Evolutionary conservation across 2,113 vertebrate species (phyloP), one percentile per base, ranked within the genome.

Genomic region (Xyliphius kryptos): DNA sequence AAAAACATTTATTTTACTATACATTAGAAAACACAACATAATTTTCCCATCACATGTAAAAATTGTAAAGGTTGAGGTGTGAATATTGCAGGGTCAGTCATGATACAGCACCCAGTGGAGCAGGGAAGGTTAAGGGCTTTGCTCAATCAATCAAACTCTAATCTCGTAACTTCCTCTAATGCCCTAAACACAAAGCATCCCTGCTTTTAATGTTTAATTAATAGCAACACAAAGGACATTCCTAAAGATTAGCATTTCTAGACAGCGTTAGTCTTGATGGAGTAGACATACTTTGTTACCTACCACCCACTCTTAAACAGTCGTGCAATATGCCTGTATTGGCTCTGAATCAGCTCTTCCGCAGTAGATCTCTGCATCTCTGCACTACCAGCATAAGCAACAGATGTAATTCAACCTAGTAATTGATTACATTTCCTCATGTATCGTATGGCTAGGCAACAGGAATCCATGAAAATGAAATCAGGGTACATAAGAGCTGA

Each of bases 391-490:
- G 19, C 2, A 51, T 12, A 14, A 51, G 6, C 3, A 41, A 3
- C 47, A 43, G 47, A 59, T 52, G 12, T n/a, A 50, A 44, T 66
- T 21, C 19, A 44, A 59, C 50, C 40, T 6, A 10, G n/a, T 44
- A 48, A 52, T 6, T 43, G 55, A 59, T 59, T 43, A 19, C 11
- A 43, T 66, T 66, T 66, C 57, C 46, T 51, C 20, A 57, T 66
- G 40, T 49, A 32, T 66, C 26, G 26, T 58, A 66, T 44, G 37
- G 51, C 54, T 57, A 32, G 6, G 54, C 11, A 32, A 66, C 15
- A 51, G 12, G 56, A 66, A 66, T 52, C 38, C 11, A 59, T 59
- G 36, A 52, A 43, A 58, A 52, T 66, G 37, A 52, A 44, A 66
- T 22, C 10, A 58, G 44, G 55, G 14, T 17, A 52, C 26, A 66